Evolutionary conservation across 2,888 invertebrate species (phyloP).

Genomic region (Myopa testacea): DNA sequence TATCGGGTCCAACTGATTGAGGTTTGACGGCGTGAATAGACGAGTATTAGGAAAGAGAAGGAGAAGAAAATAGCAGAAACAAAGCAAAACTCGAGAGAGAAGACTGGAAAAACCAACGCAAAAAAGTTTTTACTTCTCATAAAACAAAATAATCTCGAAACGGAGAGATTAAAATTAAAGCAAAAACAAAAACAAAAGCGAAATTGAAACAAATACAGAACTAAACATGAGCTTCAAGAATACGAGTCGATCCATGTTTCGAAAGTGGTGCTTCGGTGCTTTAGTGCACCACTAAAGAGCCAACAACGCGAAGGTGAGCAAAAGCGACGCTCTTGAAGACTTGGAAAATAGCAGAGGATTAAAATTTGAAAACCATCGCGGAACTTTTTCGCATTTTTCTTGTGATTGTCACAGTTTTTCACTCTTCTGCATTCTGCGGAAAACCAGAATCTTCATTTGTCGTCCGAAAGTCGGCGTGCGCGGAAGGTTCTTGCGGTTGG

Average conservation of each 20-base stretch:
- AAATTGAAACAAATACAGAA: neutral
- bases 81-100: neutral
- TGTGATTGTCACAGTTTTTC: slow-evolving; percentile 8
- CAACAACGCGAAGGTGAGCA: slow-evolving; percentile 24
- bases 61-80: neutral
- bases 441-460: slow-evolving; percentile 9
- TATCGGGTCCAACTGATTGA: slow-evolving; percentile 26
- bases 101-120: too few species aligned
- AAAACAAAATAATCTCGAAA: too few species aligned
- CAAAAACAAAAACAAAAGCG: neutral
- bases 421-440: neutral
- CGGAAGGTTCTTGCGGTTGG: neutral
- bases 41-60: neutral
- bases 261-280: neutral
- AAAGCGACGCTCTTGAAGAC: neutral
- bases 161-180: too few species aligned
- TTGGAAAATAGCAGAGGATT: neutral
- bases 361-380: neutral
- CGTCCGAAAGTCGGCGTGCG: slow-evolving; percentile 3
- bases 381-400: slow-evolving; percentile 18
- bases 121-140: too few species aligned
- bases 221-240: neutral
- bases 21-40: neutral
- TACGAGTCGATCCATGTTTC: neutral
- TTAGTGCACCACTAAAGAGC: slow-evolving; percentile 15